These are phyloP conservation scores for Crioceris asparagi DNA, from an alignment of 2,888 invertebrate genomes.

Conservation along the genomic window DNA sequence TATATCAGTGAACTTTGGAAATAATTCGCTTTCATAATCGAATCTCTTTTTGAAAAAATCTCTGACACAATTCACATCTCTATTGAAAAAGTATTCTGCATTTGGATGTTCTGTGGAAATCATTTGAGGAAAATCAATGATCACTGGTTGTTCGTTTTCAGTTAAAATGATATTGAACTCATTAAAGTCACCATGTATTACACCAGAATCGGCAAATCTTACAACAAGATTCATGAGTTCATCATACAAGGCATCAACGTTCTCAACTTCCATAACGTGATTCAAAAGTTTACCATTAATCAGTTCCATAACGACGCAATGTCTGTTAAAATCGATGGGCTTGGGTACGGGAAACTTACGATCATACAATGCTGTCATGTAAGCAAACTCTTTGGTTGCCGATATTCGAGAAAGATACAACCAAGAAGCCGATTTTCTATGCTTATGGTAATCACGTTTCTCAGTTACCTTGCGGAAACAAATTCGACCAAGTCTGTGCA, in stretches of 20 bases:
- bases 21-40: slow-evolving; percentile 69
- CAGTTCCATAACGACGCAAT: slow-evolving; percentile 94
- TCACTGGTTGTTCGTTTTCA: slow-evolving; percentile 64
- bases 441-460: slow-evolving; percentile 94
- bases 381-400: slow-evolving; percentile 95
- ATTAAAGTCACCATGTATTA: slow-evolving; percentile 98
- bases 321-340: slow-evolving; percentile 88
- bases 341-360: slow-evolving; percentile 90
- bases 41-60: slow-evolving; percentile 78
- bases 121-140: slow-evolving; percentile 99
- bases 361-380: slow-evolving; percentile 88
- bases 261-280: slow-evolving; percentile 50
- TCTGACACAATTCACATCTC: slow-evolving; percentile 87
- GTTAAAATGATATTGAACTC: slow-evolving; percentile 95
- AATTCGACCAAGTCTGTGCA: slow-evolving; percentile 88
- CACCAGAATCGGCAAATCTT: slow-evolving; percentile 82
- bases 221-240: slow-evolving; percentile 91
- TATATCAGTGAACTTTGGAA: slow-evolving; percentile 64
- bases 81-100: slow-evolving; percentile 86
- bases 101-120: slow-evolving; percentile 87
- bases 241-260: slow-evolving; percentile 75
- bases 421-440: slow-evolving; percentile 86
- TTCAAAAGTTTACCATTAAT: slow-evolving; percentile 70
- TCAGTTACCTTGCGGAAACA: slow-evolving; percentile 93
- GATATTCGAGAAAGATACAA: slow-evolving; percentile 92